Conservation (phyloP, 64 coral and sea anemone genomes). For the Catalaphyllia jardinei region DNA sequence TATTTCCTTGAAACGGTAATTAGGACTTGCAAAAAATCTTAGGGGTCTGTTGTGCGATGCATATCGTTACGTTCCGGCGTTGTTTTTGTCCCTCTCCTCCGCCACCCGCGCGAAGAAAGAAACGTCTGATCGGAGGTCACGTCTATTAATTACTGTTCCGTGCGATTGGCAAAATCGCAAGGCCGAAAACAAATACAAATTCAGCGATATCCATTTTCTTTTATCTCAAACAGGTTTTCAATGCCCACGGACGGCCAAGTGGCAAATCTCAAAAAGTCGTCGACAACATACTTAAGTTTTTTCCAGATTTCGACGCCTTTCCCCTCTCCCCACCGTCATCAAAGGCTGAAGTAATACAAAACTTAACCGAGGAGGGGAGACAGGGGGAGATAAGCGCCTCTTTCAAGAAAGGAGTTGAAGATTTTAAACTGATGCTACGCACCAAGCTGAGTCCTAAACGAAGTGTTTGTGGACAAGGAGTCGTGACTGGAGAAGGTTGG, state of each 20-base stretch:
- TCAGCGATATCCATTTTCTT: not conserved
- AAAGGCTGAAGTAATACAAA: constrained; percentile 19
- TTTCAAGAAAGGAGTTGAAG: constrained; percentile 19
- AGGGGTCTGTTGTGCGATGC: no score
- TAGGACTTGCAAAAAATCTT: no score
- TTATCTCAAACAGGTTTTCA: constrained; percentile 16
- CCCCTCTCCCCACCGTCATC: constrained; percentile 23
- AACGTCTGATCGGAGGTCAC: no score
- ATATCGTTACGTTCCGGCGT: no score
- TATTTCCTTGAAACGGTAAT: constrained; percentile 68
- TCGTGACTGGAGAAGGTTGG: constrained; percentile 1
- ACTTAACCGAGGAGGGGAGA: constrained; percentile 20
- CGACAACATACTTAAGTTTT: constrained; percentile 38
- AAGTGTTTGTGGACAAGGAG: no score
- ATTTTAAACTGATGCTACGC: constrained; percentile 25
- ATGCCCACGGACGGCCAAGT: not conserved
- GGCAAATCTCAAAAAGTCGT: constrained; percentile 44
- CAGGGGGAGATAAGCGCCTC: not conserved
- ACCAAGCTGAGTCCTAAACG: constrained; percentile 9
- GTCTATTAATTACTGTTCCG: no score
- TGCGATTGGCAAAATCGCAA: no score
- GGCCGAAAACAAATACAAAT: no score
- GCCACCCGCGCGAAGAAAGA: no score
- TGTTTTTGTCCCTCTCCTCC: no score
- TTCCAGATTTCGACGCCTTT: constrained; percentile 52